Evolutionary conservation across 2,888 invertebrate species (phyloP), one percentile per base, ranked within the genome.

Genomic region (Archips xylosteana): DNA sequence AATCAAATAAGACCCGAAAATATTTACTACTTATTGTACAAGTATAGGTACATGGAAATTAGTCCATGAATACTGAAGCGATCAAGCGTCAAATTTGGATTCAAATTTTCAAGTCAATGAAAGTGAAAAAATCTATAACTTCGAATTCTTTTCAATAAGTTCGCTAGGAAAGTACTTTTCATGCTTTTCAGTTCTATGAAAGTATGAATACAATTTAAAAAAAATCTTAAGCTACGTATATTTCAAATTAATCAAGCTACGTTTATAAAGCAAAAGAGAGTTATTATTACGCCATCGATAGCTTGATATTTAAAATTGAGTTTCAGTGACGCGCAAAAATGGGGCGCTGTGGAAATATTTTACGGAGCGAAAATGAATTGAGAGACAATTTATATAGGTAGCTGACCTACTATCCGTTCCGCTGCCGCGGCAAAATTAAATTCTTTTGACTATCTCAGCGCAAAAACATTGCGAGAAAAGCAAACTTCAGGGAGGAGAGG

Each of bases 321-420:
- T 75, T 67, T 59, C 57, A 59, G 54, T 66, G 57, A 67, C 47
- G 69, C 63, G 66, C 74, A 70, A 66, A 70, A 74, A 70, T 71
- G 74, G 73, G 67, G 15, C 69, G 72, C 65, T 49, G 62, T 36
- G 69, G 70, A 72, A 76, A 78, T 76, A 74, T 82, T 85, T 78
- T 76, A 76, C 76, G 72, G 64, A 71, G 77, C 75, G 77, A 74
- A 57, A 78, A 80, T 79, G 79, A 78, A 71, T 69, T 70, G 64
- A 62, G 76, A 76, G 76, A 78, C 80, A 82, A 83, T 85, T 79
- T 82, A 80, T 81, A 75, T 79, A 68, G 73, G 76, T 54, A 75
- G 76, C 76, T 77, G 78, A 78, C 78, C 80, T 78, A 79, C 79
- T 82, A 82, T 81, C 79, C 79, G 80, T 78, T 81, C 79, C 74